These are phyloP conservation scores for Phalacrocorax pelagicus DNA, from an alignment of 2,113 vertebrate genomes.

Conservation along the genomic window DNA sequence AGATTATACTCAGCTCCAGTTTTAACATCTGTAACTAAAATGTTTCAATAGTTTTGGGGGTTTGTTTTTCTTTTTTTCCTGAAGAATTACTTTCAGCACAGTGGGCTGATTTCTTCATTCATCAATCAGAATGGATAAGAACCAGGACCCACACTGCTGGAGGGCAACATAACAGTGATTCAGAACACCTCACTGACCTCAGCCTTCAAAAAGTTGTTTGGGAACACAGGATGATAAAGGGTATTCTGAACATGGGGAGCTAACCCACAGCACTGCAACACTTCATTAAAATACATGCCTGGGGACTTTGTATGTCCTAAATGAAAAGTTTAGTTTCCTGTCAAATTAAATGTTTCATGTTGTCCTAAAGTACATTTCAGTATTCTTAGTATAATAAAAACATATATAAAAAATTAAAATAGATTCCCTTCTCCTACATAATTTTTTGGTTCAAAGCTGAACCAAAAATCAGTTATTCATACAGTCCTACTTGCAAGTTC, in stretches of 20 bases:
- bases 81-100: background rate
- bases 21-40: background rate
- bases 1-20: background rate
- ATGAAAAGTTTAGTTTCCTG: background rate
- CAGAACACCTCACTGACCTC: background rate
- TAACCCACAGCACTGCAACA: background rate
- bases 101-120: background rate
- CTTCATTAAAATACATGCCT: background rate
- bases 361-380: background rate
- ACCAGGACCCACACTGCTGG: background rate
- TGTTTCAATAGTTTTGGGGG: accelerated
- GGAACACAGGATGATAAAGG: background rate
- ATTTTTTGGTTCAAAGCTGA: background rate
- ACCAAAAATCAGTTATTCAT: background rate
- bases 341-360: background rate
- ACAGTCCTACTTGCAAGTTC: background rate
- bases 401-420: background rate
- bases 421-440: background rate
- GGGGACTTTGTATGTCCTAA: background rate
- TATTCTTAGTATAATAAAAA: background rate
- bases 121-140: background rate
- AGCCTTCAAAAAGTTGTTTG: background rate
- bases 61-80: background rate
- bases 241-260: background rate
- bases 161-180: background rate